Evolutionary conservation across 1,140 invertebrate genomes (phyloP).

Genomic region (Sinella curviseta): DNA sequence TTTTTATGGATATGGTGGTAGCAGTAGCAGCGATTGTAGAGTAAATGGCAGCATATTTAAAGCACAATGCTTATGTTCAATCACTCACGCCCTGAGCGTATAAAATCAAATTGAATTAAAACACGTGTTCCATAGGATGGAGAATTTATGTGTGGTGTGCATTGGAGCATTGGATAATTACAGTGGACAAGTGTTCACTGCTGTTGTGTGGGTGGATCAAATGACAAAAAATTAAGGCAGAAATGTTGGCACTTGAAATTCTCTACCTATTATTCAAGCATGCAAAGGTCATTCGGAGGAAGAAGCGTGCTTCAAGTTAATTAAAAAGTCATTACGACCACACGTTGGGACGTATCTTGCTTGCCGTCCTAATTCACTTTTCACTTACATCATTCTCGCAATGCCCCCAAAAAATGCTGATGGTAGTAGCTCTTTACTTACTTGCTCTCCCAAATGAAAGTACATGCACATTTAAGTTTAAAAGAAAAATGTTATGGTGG

Average conservation of each 20-base stretch:
- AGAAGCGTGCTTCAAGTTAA: background rate
- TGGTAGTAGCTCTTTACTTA: background rate
- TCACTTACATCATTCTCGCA: background rate
- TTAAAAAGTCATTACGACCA: background rate
- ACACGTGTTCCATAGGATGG: background rate
- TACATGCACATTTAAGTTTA: background rate
- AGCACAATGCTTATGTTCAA: background rate
- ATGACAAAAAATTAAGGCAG: background rate
- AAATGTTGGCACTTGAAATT: background rate
- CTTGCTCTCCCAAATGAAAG: background rate
- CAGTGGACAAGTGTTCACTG: background rate
- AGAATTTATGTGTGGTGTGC: background rate
- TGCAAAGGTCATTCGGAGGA: background rate
- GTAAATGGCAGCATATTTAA: background rate
- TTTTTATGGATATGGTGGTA: background rate
- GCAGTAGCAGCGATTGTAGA: background rate
- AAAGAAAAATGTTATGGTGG: no score
- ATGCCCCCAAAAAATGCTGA: background rate
- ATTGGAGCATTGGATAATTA: background rate
- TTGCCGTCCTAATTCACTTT: no score
- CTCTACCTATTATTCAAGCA: background rate
- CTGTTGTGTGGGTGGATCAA: background rate
- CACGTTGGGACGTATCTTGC: no score
- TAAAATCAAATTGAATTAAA: background rate
- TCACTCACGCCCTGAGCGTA: background rate